Base-by-base conservation (phyloP, 1,140 invertebrate species). In the Neodiprion lecontei region DNA sequence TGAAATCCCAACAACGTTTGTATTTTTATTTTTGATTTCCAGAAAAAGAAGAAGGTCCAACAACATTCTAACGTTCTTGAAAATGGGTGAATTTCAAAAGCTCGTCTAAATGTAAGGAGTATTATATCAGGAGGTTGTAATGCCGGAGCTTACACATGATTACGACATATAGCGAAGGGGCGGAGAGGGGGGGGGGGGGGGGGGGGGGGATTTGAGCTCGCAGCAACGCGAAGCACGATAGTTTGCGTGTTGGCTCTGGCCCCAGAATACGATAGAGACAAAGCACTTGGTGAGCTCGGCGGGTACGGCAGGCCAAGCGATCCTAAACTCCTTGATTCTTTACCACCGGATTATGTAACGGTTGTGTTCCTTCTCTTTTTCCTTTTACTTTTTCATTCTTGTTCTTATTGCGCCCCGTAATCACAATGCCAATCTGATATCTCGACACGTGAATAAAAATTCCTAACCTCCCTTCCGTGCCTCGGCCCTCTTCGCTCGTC, bases 301-400 rank as follows among this genome's bases (percentile, higher is more conserved):
- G 28, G 28, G 5, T 40, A 40, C 28, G 28, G 28, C 28, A 40
- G 28, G n/a, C 11, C n/a, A 61, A 17, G 53, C 53, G 53, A 61
- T 61, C 53, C 53, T 61, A 61, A 61, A 61, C 53, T 61, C 53
- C 53, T 12, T 61, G 53, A 17, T 61, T 61, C 53, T 61, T 61
- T 61, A 61, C n/a, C 53, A 9, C 8, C 7, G 53, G 53, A 61
- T 61, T 61, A 61, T 17, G 53, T 61, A 61, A 61, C n/a, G 53
- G 53, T 53, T 61, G 7, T 14, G 5, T 61, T 61, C n/a, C 5
- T 61, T 40, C 28, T 40, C 28, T 40, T 40, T 40, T 40, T 40
- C 28, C 28, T 40, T 40, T 40, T 40, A 40, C 28, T 40, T 5
- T 40, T 40, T 40, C 28, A 40, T 40, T 40, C 28, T 61, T 9